Evolutionary conservation across 2,797 vertebrate species (phyloP).

Genomic region (Meriones psammophilus): DNA sequence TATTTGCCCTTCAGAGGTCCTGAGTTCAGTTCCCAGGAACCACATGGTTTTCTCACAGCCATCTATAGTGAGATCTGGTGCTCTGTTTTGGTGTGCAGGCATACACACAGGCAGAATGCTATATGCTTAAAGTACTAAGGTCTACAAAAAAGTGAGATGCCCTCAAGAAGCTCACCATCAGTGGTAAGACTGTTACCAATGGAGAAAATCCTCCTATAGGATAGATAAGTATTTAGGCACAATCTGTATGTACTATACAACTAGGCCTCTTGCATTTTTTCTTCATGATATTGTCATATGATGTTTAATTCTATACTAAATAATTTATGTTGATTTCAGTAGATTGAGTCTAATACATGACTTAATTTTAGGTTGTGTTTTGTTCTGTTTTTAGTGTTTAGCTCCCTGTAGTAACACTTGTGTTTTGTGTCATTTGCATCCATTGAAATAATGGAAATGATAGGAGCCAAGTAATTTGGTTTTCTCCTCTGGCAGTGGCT

Average conservation of each 20-base stretch:
- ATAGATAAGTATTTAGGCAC: not conserved
- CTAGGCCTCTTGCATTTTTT: not conserved
- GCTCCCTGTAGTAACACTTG: slow-evolving; percentile 53
- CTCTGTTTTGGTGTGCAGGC: no score
- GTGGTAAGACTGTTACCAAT: not conserved
- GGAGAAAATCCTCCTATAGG: not conserved
- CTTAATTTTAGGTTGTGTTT: not conserved
- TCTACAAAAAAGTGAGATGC: slow-evolving; percentile 7
- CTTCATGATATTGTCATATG: not conserved
- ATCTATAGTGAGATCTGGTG: no score
- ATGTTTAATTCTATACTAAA: not conserved
- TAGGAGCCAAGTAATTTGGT: slow-evolving; percentile 11
- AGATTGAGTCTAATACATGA: slow-evolving; percentile 18
- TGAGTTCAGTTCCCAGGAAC: no score
- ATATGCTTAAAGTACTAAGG: not conserved
- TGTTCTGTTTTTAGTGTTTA: slow-evolving; percentile 2
- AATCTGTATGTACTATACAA: no score
- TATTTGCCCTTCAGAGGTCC: no score
- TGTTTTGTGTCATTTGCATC: not conserved
- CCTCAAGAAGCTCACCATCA: slow-evolving; percentile 10
- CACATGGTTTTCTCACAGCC: no score
- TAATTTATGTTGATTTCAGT: not conserved
- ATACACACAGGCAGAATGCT: no score
- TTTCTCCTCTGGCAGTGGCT: slow-evolving; percentile 89
- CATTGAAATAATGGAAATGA: slow-evolving; percentile 46